phyloP scores from a whole-genome alignment of 2,888 invertebrate species.

The Meteorus cinctellus region DNA sequence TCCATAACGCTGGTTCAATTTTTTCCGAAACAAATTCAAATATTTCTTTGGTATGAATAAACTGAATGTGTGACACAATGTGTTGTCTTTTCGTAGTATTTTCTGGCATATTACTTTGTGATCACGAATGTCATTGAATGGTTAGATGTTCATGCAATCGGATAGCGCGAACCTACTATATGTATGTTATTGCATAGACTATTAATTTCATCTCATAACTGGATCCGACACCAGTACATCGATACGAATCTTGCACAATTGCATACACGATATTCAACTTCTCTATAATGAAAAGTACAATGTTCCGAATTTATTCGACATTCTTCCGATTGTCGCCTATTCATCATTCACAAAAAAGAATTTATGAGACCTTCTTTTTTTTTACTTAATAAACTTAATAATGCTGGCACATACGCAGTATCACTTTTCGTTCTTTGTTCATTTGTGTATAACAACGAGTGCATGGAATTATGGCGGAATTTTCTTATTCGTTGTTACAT shows the following conservation, averaged over 20 bases:
- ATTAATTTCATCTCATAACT: too few relatives aligned
- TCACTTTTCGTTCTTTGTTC: constrained; percentile 3
- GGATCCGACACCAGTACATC: not conserved
- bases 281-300: not conserved
- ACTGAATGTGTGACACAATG: not conserved
- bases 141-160: constrained; percentile 15
- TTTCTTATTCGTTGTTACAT: constrained; percentile 9
- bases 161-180: constrained; percentile 20
- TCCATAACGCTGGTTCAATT: constrained; percentile 62
- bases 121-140: constrained; percentile 24
- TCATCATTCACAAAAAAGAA: too few relatives aligned
- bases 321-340: not conserved
- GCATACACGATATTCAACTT: constrained; percentile 10
- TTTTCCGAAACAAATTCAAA: constrained; percentile 20
- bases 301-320: not conserved
- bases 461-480: not conserved
- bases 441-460: constrained; percentile 8
- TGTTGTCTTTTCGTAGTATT: not conserved
- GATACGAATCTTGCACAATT: constrained; percentile 39
- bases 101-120: not conserved
- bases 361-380: not conserved
- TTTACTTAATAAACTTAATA: not conserved
- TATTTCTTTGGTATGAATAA: not conserved
- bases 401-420: constrained; percentile 17
- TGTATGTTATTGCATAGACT: constrained; percentile 6